These are phyloP conservation scores for Rhincodon typus DNA, from an alignment of 2,797 vertebrate species.

Conservation along the genomic window DNA sequence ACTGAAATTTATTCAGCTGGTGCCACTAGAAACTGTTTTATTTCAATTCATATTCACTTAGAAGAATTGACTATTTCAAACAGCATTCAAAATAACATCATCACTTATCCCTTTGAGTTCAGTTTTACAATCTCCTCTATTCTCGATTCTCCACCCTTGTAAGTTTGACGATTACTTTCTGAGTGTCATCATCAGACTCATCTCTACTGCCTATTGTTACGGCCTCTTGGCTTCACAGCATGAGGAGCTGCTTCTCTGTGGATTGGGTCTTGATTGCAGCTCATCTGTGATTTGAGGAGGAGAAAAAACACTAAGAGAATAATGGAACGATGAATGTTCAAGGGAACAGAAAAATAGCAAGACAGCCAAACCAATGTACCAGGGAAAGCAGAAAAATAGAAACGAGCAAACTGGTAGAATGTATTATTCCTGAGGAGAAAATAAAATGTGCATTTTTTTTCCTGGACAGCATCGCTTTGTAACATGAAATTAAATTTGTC, in stretches of 20 bases:
- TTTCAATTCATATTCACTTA: neutral
- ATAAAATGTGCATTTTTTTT: conserved; percentile 45
- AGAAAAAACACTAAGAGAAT: no score
- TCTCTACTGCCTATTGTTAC: neutral
- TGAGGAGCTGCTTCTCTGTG: neutral
- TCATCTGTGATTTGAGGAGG: neutral
- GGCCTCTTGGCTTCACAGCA: neutral
- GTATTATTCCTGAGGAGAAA: neutral
- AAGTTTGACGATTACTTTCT: neutral
- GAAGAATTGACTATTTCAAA: conserved; percentile 24
- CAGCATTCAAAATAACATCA: neutral
- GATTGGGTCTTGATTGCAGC: neutral
- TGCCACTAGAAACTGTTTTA: neutral
- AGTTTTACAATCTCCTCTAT: conserved; percentile 9
- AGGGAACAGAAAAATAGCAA: neutral
- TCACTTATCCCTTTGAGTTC: neutral
- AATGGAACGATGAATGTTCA: neutral
- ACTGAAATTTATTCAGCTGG: neutral
- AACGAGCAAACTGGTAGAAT: neutral
- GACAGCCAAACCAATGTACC: neutral
- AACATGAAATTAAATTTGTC: neutral
- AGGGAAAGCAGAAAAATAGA: neutral
- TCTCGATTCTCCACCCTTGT: neutral
- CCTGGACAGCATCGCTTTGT: conserved; percentile 49
- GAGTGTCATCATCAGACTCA: neutral